phyloP scores from a whole-genome alignment of 2,113 vertebrate genomes.

The Embiotoca jacksoni region DNA sequence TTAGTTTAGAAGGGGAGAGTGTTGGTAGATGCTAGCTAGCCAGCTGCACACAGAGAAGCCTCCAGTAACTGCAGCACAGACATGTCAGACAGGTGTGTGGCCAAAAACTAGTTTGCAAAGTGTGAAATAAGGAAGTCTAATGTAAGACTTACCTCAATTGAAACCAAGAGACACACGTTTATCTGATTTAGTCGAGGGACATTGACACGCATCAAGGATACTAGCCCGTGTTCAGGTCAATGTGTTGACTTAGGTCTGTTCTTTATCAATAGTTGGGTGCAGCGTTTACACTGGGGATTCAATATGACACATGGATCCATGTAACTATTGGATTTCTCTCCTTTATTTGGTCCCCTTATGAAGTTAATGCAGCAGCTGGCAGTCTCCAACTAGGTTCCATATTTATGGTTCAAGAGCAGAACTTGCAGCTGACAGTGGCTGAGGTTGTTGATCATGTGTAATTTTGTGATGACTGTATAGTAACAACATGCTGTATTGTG shows the following conservation, averaged over 20 bases:
- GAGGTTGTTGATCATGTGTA: not conserved
- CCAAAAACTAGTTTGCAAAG: no score
- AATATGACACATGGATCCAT: slow-evolving; percentile 32
- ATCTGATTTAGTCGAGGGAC: not conserved
- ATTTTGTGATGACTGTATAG: not conserved
- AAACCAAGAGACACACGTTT: no score
- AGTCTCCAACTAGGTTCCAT: not conserved
- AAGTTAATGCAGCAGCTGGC: slow-evolving; percentile 42
- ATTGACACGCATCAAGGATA: not conserved
- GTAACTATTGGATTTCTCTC: slow-evolving; percentile 43
- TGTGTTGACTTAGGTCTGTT: slow-evolving; percentile 5
- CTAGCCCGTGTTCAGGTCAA: not conserved
- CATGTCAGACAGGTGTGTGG: no score
- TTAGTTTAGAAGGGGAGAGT: no score
- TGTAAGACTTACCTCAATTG: no score
- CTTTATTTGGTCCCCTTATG: slow-evolving; percentile 30
- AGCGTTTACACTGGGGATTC: slow-evolving; percentile 15
- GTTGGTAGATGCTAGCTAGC: no score
- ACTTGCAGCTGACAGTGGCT: not conserved
- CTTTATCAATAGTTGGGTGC: slow-evolving; percentile 38
- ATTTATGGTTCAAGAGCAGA: slow-evolving; percentile 3
- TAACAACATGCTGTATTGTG: not conserved
- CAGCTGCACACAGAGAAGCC: no score
- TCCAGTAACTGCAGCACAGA: no score
- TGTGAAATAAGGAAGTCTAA: no score